Evolutionary conservation across 2,888 invertebrate species (phyloP), one percentile per base, ranked within the genome.

Genomic region (Idaea dimidiata): DNA sequence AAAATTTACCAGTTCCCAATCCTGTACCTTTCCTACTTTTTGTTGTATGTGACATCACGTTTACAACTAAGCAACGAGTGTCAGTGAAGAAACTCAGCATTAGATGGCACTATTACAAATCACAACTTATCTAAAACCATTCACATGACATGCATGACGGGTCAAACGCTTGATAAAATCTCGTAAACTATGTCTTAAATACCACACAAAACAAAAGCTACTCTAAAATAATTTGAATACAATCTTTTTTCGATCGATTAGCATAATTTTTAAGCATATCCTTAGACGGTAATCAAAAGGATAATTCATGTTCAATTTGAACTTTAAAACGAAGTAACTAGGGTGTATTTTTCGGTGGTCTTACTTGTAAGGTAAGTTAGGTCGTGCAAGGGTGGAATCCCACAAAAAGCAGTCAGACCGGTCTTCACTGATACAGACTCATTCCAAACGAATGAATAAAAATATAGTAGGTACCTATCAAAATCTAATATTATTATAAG

Each of bases 141-240:
- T 89, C 90, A 81, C 90, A 88, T 89, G 89, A 85, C 86, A 84
- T 87, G 87, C 86, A 84, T 87, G 87, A 88, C 87, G 86, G 90
- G 89, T 89, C 89, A 89, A 87, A 83, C 78, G 78, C 75, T 82
- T 82, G 88, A 89, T 89, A 86, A 87, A 84, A 87, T 90, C 89
- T 88, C 82, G 82, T 83, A 82, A 84, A 77, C 82, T 84, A 84
- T 87, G 86, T 84, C 84, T 84, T 76, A 71, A 61, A 57, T 8
- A 58, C 43, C 24, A 18, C 18, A 17, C 68, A 71, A 63, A 54
- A 61, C 1, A 84, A 81, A 76, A 74, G 2, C 63, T 56, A 75
- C 77, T 67, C 65, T 78, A 54, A 0, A 0, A 1, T 6, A 17
- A 17, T 0, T 17, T 0, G 7, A 6, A 70, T 75, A 81, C 66